Conservation (phyloP, 2,797 vertebrate species). For the Loriculus beryllinus region DNA sequence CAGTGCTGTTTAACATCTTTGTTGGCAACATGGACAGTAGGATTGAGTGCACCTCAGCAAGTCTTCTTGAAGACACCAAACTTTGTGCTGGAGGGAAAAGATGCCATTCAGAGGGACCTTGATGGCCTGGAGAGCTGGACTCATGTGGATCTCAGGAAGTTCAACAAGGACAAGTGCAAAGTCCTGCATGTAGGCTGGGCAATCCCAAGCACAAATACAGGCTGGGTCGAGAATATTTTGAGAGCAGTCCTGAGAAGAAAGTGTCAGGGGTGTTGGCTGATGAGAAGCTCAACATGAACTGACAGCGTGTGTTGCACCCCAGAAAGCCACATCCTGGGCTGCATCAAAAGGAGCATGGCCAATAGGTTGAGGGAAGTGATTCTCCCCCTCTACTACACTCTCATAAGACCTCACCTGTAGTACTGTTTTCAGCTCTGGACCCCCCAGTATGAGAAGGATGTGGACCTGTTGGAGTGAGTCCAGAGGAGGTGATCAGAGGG, state of each 20-base stretch:
- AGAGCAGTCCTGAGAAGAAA: not conserved
- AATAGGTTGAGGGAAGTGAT: not conserved
- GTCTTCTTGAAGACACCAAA: not conserved
- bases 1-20: not conserved
- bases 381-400: not conserved
- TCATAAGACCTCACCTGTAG: not conserved
- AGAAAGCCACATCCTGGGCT: not conserved
- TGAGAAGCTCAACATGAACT: not conserved
- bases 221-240: not conserved
- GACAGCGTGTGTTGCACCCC: not conserved
- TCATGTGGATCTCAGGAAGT: not conserved
- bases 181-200: not conserved
- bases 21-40: not conserved
- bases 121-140: not conserved
- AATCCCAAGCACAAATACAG: not conserved
- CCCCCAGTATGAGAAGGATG: not conserved
- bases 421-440: not conserved
- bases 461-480: not conserved
- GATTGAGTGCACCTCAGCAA: not conserved
- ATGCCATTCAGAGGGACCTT: not conserved
- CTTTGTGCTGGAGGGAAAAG: not conserved
- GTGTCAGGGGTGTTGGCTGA: not conserved
- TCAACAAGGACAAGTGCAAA: not conserved
- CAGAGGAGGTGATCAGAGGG: not conserved
- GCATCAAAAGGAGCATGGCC: not conserved